These are phyloP conservation scores for Salvelinus namaycush DNA, from an alignment of 2,113 vertebrate species.

Conservation along the genomic window DNA sequence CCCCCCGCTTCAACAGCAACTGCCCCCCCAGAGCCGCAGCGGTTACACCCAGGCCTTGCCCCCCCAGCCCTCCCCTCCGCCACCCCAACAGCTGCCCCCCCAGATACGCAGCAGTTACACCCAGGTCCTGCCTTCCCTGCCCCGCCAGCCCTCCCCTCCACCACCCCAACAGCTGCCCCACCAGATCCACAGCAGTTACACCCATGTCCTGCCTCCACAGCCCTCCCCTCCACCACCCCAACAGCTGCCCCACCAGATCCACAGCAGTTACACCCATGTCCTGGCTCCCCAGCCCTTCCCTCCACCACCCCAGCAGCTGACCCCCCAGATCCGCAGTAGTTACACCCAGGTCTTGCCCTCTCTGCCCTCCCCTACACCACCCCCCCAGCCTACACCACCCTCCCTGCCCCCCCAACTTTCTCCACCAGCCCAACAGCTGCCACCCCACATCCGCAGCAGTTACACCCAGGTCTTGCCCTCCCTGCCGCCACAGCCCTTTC, in stretches of 20 bases:
- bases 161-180: constrained; percentile 12
- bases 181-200: background rate
- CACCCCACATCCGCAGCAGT: background rate
- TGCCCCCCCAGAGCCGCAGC: background rate
- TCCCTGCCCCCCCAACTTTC: background rate
- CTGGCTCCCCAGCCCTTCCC: constrained; percentile 8
- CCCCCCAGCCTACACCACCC: constrained; percentile 40
- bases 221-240: background rate
- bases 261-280: background rate
- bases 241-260: background rate
- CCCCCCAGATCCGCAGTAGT: background rate
- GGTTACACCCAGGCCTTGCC: no score
- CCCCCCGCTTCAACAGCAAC: constrained; percentile 29
- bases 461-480: constrained; percentile 30
- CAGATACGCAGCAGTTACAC: background rate
- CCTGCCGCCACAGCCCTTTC: constrained; percentile 5
- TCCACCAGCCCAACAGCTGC: constrained; percentile 1
- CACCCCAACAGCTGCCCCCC: constrained; percentile 19
- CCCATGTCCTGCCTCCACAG: background rate
- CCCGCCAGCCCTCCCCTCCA: constrained; percentile 34
- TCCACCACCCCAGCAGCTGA: background rate
- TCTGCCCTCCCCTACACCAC: constrained; percentile 13
- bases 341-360: constrained; percentile 32
- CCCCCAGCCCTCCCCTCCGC: constrained; percentile 31
- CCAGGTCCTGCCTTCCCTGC: constrained; percentile 1